phyloP scores from a whole-genome alignment of 2,797 vertebrate genomes.

The Etheostoma perlongum region DNA sequence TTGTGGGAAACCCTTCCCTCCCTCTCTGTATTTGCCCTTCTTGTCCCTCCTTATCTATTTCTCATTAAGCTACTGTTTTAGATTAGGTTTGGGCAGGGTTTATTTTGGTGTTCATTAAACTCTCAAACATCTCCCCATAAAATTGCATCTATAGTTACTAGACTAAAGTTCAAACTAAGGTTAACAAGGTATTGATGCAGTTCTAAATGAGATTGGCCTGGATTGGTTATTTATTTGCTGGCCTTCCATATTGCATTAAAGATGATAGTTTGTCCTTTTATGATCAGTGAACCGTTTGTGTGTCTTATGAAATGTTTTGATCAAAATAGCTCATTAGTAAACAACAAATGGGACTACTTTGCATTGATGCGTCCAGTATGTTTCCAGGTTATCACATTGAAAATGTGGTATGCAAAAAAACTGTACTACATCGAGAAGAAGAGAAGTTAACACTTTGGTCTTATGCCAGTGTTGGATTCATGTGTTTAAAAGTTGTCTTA shows the following conservation, averaged over 20 bases:
- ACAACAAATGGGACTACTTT: neutral
- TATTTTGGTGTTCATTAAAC: slow-evolving; percentile 69
- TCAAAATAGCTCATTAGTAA: slow-evolving; percentile 11
- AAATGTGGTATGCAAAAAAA: neutral
- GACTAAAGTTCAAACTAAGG: slow-evolving; percentile 62
- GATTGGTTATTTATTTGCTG: neutral
- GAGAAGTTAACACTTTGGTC: neutral
- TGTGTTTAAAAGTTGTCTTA: slow-evolving; percentile 5
- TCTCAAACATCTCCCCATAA: slow-evolving; percentile 59
- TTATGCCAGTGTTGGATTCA: neutral
- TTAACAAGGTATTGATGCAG: slow-evolving; percentile 40
- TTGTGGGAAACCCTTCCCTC: slow-evolving; percentile 63
- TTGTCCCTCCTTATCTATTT: slow-evolving; percentile 54
- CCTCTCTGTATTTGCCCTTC: slow-evolving; percentile 35
- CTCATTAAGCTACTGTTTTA: slow-evolving; percentile 57
- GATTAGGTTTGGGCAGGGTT: slow-evolving; percentile 13
- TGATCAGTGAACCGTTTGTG: neutral
- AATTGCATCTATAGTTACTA: slow-evolving; percentile 71
- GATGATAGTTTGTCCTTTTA: slow-evolving; percentile 2
- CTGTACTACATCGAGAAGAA: neutral
- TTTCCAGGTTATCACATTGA: slow-evolving; percentile 16
- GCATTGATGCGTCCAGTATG: neutral
- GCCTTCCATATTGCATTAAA: slow-evolving; percentile 16
- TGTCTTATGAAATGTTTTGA: slow-evolving; percentile 11
- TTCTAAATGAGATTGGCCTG: slow-evolving; percentile 28